phyloP scores from a whole-genome alignment of 2,888 invertebrate species.

The Byasa hedistus region DNA sequence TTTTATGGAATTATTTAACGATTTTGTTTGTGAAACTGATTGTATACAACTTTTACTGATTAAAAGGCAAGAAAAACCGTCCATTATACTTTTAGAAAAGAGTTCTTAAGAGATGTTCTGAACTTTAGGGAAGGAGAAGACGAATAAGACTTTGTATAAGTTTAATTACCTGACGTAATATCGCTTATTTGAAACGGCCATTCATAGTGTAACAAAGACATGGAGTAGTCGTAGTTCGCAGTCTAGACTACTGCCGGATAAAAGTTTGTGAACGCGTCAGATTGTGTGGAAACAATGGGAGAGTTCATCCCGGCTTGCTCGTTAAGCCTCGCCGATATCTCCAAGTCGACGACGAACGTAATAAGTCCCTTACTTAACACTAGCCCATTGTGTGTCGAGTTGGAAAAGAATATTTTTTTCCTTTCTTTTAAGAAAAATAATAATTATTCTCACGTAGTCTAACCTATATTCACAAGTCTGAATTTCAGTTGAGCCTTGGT shows the following conservation, averaged over 20 bases:
- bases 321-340: slow-evolving; percentile 22
- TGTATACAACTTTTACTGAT: too few species aligned
- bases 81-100: too few species aligned
- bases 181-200: background rate
- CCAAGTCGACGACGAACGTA: slow-evolving; percentile 11
- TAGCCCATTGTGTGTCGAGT: slow-evolving; percentile 1
- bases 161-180: background rate
- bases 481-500: too few species aligned
- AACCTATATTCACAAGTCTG: too few species aligned
- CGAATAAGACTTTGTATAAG: background rate
- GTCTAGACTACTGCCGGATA: slow-evolving; percentile 8
- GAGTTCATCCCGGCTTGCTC: slow-evolving; percentile 10
- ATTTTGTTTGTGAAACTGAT: too few species aligned
- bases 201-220: background rate
- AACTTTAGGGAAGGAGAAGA: background rate
- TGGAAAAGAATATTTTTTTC: too few species aligned
- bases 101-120: too few species aligned
- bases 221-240: background rate
- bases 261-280: slow-evolving; percentile 11
- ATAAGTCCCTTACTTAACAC: slow-evolving; percentile 10
- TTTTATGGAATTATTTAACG: too few species aligned
- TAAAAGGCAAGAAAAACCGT: too few species aligned
- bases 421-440: too few species aligned
- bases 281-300: slow-evolving; percentile 12
- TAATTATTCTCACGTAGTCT: too few species aligned